These are phyloP conservation scores for Tinea trinotella DNA, from an alignment of 2,888 invertebrate species.

Conservation along the genomic window DNA sequence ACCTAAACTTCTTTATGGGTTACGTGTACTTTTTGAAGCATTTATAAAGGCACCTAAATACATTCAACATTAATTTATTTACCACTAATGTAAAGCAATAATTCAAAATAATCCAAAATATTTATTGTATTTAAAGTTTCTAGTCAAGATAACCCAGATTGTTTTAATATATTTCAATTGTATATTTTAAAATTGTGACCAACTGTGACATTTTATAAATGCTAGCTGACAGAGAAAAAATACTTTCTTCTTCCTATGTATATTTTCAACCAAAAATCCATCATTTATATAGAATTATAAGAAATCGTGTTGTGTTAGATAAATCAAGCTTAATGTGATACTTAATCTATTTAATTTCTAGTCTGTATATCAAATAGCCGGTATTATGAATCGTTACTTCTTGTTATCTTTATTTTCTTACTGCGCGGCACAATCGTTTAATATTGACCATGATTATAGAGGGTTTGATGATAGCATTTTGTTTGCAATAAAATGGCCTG, in stretches of 20 bases:
- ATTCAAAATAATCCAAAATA: too few relatives aligned
- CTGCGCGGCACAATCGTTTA: not conserved
- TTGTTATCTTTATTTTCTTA: not conserved
- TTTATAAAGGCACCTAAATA: too few relatives aligned
- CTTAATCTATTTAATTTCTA: not conserved
- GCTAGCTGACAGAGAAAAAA: too few relatives aligned
- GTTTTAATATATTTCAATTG: too few relatives aligned
- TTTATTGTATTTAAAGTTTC: too few relatives aligned
- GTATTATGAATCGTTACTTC: not conserved
- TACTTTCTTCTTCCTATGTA: too few relatives aligned
- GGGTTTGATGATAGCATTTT: constrained; percentile 88
- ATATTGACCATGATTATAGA: constrained; percentile 74
- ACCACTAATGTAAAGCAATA: too few relatives aligned
- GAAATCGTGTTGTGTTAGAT: not conserved
- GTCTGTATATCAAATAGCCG: not conserved
- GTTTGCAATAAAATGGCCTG: constrained; percentile 86
- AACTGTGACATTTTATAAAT: too few relatives aligned
- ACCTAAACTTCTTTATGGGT: not conserved
- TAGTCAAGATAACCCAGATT: too few relatives aligned
- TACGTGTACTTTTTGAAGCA: not conserved
- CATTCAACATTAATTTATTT: too few relatives aligned
- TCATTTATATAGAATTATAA: not conserved
- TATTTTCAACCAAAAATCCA: too few relatives aligned
- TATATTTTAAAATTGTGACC: too few relatives aligned
- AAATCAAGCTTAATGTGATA: not conserved